Evolutionary conservation across 2,888 invertebrate species (phyloP).

Genomic region (Conistra vaccinii): DNA sequence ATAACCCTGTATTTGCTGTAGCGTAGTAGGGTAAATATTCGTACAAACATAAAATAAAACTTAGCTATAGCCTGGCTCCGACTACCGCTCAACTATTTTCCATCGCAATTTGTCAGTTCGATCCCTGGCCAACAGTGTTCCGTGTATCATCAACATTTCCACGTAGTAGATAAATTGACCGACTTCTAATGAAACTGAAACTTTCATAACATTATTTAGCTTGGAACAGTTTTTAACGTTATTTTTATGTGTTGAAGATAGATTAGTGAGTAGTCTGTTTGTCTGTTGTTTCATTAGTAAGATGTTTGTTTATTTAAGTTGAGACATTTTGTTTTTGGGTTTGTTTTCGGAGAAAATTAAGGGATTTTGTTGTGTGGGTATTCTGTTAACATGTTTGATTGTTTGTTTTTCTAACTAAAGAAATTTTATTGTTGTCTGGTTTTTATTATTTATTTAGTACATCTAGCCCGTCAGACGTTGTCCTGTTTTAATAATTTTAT

Average conservation of each 20-base stretch:
- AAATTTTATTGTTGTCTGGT: not conserved
- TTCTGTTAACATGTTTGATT: not conserved
- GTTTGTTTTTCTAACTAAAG: not conserved
- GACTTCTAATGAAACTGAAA: conserved; percentile 54
- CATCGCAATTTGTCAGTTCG: conserved; percentile 52
- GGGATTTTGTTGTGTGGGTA: not conserved
- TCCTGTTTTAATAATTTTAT: not conserved
- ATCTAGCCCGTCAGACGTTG: not conserved
- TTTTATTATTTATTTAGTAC: not conserved
- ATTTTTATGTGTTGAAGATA: conserved; percentile 43
- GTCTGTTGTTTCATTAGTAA: conserved; percentile 35
- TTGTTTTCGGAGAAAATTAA: conserved; percentile 22
- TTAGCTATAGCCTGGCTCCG: conserved; percentile 55
- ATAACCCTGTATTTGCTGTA: not conserved
- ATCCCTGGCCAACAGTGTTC: conserved; percentile 32
- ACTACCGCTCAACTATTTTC: conserved; percentile 63
- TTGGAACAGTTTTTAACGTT: conserved; percentile 33
- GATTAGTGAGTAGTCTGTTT: conserved; percentile 41
- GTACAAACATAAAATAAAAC: not conserved
- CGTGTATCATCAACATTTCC: conserved; percentile 55
- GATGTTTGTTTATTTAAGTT: conserved; percentile 32
- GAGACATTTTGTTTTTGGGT: conserved; percentile 11
- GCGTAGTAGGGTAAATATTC: not conserved
- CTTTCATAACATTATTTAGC: conserved; percentile 64
- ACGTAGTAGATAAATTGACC: conserved; percentile 48